phyloP scores from a whole-genome alignment of 2,113 vertebrate genomes.

The Cairina moschata region DNA sequence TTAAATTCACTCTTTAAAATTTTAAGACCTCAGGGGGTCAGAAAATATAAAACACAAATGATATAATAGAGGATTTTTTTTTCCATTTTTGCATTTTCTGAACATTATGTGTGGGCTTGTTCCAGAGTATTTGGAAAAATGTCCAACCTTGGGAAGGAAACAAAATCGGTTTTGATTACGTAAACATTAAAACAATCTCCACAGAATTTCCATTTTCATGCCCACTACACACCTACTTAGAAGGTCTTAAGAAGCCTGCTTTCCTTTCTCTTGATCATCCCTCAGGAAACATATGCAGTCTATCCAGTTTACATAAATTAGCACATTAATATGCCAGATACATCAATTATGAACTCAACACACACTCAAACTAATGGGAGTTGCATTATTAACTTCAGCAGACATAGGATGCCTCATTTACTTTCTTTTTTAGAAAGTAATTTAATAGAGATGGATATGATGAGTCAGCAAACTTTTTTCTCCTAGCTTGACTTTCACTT shows the following conservation, averaged over 20 bases:
- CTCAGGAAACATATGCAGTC: not conserved
- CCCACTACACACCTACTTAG: not conserved
- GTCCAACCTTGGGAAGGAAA: not conserved
- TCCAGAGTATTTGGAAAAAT: not conserved
- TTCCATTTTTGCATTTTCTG: not conserved
- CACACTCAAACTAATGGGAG: not conserved
- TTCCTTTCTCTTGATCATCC: not conserved
- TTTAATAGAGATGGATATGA: not conserved
- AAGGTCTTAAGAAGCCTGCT: not conserved
- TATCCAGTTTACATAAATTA: conserved; percentile 25
- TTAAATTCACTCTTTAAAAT: not conserved
- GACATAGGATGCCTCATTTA: not conserved
- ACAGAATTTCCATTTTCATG: not conserved
- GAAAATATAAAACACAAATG: not conserved
- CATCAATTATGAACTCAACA: not conserved
- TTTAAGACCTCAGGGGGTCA: not conserved
- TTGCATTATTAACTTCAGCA: not conserved
- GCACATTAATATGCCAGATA: not conserved
- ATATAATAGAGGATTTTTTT: not conserved
- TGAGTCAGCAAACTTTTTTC: not conserved
- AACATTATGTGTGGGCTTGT: not conserved
- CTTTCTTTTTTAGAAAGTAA: not conserved
- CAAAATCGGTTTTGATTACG: not conserved
- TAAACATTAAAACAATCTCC: not conserved
- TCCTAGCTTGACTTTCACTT: not conserved